These are phyloP conservation scores for Macaca nemestrina DNA, from an alignment of 2,113 vertebrate species.

Conservation along the genomic window DNA sequence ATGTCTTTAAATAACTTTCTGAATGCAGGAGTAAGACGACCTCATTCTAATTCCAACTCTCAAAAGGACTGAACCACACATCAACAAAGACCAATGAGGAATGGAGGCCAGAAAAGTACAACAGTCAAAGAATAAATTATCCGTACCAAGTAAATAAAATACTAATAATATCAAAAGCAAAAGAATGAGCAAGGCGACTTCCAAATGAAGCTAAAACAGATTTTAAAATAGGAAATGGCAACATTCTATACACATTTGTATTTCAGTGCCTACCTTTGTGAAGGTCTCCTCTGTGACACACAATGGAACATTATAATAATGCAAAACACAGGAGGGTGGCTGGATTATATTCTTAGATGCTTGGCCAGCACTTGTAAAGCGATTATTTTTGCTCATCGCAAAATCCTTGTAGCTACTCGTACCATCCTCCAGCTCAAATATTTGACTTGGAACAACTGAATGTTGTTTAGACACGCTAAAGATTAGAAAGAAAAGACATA, in stretches of 20 bases:
- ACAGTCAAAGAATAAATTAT: not conserved
- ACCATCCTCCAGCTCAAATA: slow-evolving; percentile 95
- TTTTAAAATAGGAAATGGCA: not conserved
- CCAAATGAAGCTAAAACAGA: slow-evolving; percentile 9
- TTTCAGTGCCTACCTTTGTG: slow-evolving; percentile 87
- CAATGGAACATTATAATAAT: slow-evolving; percentile 96
- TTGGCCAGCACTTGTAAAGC: slow-evolving; percentile 96
- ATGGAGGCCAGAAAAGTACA: not conserved
- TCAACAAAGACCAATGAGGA: not conserved
- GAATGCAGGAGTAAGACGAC: not conserved
- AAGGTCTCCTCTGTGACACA: slow-evolving; percentile 94
- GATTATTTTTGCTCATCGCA: slow-evolving; percentile 97
- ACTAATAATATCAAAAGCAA: not conserved
- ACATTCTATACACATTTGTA: not conserved
- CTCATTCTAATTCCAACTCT: not conserved
- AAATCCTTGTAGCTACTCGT: slow-evolving; percentile 99
- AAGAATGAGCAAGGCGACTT: not conserved
- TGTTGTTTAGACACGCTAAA: slow-evolving; percentile 95
- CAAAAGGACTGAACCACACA: not conserved
- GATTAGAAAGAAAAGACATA: slow-evolving; percentile 65
- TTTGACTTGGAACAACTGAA: slow-evolving; percentile 97
- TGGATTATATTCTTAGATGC: slow-evolving; percentile 99
- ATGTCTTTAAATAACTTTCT: not conserved
- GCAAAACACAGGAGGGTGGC: slow-evolving; percentile 95
- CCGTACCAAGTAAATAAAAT: not conserved